phyloP scores from a whole-genome alignment of 37 sponge, comb jelly and placozoan genomes.

The Chondrilla cf. caribensis region DNA sequence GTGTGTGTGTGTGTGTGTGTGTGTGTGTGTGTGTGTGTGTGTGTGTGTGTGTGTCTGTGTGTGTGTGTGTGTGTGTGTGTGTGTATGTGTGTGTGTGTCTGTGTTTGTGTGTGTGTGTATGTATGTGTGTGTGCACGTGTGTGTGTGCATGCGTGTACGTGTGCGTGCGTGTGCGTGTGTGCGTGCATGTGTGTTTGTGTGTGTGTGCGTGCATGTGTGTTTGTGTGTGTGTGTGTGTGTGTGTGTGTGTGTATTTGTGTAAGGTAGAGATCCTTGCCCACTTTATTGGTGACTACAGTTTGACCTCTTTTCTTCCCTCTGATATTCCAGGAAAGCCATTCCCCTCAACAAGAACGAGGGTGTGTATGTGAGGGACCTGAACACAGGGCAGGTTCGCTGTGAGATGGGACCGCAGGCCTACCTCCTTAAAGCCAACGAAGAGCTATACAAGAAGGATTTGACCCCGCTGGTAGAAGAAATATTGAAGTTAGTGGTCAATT shows the following conservation, averaged over 20 bases:
- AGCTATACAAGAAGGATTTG: slow-evolving; percentile 72
- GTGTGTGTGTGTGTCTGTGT: not conserved
- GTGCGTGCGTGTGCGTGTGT: not conserved
- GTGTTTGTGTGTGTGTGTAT: not conserved
- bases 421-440: slow-evolving; percentile 77
- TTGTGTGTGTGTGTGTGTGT: not conserved
- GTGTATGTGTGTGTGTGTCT: not conserved
- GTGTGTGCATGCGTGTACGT: not conserved
- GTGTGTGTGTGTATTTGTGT: not conserved
- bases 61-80: not conserved
- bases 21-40: not conserved
- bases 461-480: slow-evolving; percentile 75
- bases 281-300: not conserved
- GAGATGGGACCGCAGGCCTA: slow-evolving; percentile 87
- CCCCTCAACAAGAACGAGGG: slow-evolving; percentile 93
- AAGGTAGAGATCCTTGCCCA: too few species aligned
- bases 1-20: not conserved
- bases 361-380: slow-evolving; percentile 76
- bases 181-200: not conserved
- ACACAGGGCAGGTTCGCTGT: slow-evolving; percentile 73
- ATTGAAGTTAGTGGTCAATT: slow-evolving; percentile 58
- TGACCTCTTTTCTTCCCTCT: not conserved
- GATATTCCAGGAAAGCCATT: slow-evolving; percentile 69
- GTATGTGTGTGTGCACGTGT: not conserved
- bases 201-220: not conserved